Percentiles rank a stretch among this genome's conserved stretches.
These are phyloP conservation scores for Acheta domesticus DNA, from an alignment of 2,888 invertebrate genomes.

Conservation along the genomic window DNA sequence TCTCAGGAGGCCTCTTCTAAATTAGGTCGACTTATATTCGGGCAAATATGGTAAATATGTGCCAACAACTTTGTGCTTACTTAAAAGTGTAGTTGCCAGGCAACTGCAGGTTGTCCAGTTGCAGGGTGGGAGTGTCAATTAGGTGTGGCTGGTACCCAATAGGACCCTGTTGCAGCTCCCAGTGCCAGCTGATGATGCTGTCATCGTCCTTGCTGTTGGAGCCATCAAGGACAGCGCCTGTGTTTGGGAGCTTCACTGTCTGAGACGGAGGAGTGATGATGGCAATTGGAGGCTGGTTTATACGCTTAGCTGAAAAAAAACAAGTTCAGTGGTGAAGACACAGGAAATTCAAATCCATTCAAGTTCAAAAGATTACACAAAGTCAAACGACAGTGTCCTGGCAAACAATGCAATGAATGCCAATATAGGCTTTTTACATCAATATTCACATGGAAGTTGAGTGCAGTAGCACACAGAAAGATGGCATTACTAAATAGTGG, in stretches of 20 bases:
- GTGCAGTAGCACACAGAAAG: no score
- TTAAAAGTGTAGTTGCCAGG: conserved; percentile 89
- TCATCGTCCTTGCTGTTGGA: conserved; percentile 69
- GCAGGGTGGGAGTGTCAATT: conserved; percentile 75
- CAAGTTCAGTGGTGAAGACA: no score
- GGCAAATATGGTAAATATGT: no score
- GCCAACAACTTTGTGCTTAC: conserved; percentile 41
- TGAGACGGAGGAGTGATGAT: conserved; percentile 82
- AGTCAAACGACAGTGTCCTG: background rate
- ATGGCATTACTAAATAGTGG: no score
- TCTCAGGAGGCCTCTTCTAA: no score
- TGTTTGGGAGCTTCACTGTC: conserved; percentile 84
- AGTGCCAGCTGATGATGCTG: conserved; percentile 81
- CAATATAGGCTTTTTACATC: no score
- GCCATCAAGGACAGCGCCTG: conserved; percentile 85
- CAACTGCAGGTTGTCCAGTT: conserved; percentile 74
- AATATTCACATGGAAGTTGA: no score
- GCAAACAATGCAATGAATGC: no score
- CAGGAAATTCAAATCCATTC: no score
- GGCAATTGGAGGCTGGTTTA: conserved; percentile 79
- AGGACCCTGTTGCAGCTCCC: conserved; percentile 88
- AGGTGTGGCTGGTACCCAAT: conserved; percentile 76
- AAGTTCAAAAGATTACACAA: background rate
- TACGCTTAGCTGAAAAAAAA: conserved; percentile 60
- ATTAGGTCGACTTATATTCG: no score